Evolutionary conservation across 1,140 invertebrate species (phyloP).

Genomic region (Drosophila pachea): DNA sequence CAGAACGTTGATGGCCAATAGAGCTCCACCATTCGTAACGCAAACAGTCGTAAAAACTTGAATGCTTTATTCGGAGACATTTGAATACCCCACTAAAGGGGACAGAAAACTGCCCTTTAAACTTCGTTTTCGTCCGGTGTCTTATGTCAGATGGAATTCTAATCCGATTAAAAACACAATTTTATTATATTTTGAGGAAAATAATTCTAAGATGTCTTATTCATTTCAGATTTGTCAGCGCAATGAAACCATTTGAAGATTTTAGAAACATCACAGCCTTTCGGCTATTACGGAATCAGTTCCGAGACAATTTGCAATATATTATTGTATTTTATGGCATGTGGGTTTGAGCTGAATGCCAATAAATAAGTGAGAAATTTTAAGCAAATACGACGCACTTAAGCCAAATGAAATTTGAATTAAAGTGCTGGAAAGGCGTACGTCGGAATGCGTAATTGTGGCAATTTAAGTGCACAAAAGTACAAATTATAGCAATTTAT

Average conservation of each 20-base stretch:
- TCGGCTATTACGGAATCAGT: no score
- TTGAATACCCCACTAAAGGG: conserved; percentile 18
- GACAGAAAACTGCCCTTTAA: no score
- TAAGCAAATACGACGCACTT: conserved; percentile 35
- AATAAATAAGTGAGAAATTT: background rate
- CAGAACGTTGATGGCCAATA: conserved; percentile 36
- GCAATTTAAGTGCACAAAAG: conserved; percentile 25
- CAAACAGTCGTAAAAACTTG: conserved; percentile 50
- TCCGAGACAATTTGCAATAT: no score
- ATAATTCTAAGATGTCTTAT: no score
- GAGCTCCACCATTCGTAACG: conserved; percentile 47
- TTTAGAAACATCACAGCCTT: no score
- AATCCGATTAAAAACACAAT: no score
- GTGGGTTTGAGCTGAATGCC: background rate
- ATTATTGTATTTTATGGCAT: background rate
- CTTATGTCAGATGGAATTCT: no score
- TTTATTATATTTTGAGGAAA: no score
- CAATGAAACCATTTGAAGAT: no score
- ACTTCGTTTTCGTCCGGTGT: background rate
- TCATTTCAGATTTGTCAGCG: no score
- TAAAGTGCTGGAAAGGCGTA: background rate
- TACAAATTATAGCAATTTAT: conserved; percentile 58
- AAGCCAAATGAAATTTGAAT: conserved; percentile 27
- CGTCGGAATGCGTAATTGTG: background rate
- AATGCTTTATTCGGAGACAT: conserved; percentile 48